phyloP scores from a whole-genome alignment of 2,888 invertebrate species.

The Xestia rhomboidea region DNA sequence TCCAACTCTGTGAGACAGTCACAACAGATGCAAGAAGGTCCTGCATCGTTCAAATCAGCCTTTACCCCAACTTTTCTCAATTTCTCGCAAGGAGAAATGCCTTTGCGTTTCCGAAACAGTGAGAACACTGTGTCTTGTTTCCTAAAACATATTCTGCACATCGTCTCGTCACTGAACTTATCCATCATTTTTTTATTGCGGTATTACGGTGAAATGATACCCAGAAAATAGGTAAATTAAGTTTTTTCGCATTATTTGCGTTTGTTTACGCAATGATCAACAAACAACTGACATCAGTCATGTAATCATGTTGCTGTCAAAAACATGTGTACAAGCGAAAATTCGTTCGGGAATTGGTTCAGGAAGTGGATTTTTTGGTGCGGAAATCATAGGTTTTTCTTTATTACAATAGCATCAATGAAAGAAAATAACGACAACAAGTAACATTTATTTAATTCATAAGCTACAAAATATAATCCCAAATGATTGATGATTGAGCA shows the following conservation, averaged over 20 bases:
- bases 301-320: constrained; percentile 12
- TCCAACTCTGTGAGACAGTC: constrained; percentile 78
- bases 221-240: not conserved
- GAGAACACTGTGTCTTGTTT: constrained; percentile 73
- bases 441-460: too few relatives aligned
- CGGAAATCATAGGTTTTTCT: not conserved
- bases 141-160: constrained; percentile 79
- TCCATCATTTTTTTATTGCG: constrained; percentile 60
- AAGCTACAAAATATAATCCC: too few relatives aligned
- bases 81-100: constrained; percentile 73
- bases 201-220: not conserved
- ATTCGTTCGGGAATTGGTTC: constrained; percentile 22
- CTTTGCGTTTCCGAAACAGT: constrained; percentile 71
- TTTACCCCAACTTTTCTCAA: constrained; percentile 73
- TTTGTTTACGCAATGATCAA: constrained; percentile 1
- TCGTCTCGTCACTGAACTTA: constrained; percentile 63
- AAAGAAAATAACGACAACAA: too few relatives aligned
- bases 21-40: constrained; percentile 76
- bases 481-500: too few relatives aligned
- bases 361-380: not conserved
- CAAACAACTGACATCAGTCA: not conserved
- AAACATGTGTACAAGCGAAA: not conserved
- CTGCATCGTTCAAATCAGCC: constrained; percentile 71
- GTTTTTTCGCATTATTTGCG: not conserved
- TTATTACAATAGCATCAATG: too few relatives aligned